Evolutionary conservation across 2,113 vertebrate genomes (phyloP), one percentile per base, ranked within the genome.

Genomic region (Amia ocellicauda): DNA sequence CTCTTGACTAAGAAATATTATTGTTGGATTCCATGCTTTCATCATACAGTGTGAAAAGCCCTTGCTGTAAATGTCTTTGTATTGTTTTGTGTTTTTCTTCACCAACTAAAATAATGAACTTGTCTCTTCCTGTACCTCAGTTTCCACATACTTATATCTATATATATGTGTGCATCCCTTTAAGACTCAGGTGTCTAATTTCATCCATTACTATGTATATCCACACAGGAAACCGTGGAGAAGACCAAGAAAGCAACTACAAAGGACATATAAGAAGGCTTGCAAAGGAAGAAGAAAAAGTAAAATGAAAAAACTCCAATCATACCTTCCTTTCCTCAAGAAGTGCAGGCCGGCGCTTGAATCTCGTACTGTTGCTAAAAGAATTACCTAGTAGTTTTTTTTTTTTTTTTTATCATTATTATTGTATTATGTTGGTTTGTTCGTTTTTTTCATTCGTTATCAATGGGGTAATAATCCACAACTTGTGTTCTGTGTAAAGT

Each of bases 201-300:
- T 20, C 23, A 23, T 42, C 17, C 13, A 19, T 23, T 49, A 29
- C 47, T 56, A 60, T 28, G 23, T 74, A 58, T 74, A 65, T 58
- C 27, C 59, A 26, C 58, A 20, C 68, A 99, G 96, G 95, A 98
- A 73, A 99, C 95, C 0, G 88, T 90, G 5, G 93, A 96, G 85
- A 96, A 97, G 82, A 90, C 78, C 72, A 90, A 96, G 90, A 92
- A 85, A 78, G 57, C 75, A 76, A 93, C 83, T 88, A 92, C 89
- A 84, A 99, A 99, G 83, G 93, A 98, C 73, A 92, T 90, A 77
- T 98, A 82, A 92, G 82, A 11, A 29, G 64, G 63, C 63, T 68
- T 1, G 27, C 17, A 10, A n/a, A 14, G 42, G 22, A 23, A 26
- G 65, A 56, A 45, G 69, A 24, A n/a, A n/a, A n/a, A n/a, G n/a